Percentiles rank a stretch among this genome's conserved stretches.
These are phyloP conservation scores for Tinea pellionella DNA, from an alignment of 2,888 invertebrate species.

Conservation along the genomic window DNA sequence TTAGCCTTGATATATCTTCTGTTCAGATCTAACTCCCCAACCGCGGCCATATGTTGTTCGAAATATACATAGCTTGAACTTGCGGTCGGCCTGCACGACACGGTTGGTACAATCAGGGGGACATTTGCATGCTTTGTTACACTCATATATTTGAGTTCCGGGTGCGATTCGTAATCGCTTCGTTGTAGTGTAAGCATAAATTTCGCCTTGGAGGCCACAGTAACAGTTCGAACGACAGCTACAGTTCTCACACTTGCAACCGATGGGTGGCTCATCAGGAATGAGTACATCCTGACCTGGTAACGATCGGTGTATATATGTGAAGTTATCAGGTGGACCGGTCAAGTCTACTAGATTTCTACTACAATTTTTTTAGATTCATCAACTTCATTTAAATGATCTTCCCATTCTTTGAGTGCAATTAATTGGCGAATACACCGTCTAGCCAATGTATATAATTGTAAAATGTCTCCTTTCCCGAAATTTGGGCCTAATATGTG, in stretches of 20 bases:
- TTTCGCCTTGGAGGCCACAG: too few species aligned
- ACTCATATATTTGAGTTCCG: too few species aligned
- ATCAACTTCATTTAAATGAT: constrained; percentile 77
- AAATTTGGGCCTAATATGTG: too few species aligned
- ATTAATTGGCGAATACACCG: constrained; percentile 71
- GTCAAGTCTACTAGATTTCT: constrained; percentile 85
- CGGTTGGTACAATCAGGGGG: constrained; percentile 83
- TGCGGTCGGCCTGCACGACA: constrained; percentile 86
- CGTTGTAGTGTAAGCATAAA: too few species aligned
- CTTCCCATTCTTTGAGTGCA: constrained; percentile 78
- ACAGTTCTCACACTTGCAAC: constrained; percentile 80
- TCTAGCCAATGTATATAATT: constrained; percentile 54
- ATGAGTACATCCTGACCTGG: constrained; percentile 77
- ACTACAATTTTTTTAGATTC: constrained; percentile 76
- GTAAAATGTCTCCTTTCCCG: constrained; percentile 53
- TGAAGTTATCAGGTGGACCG: constrained; percentile 82
- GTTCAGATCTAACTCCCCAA: constrained; percentile 85
- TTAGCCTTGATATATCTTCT: constrained; percentile 79
- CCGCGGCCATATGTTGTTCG: constrained; percentile 89
- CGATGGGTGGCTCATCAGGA: constrained; percentile 81
- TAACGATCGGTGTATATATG: constrained; percentile 85
- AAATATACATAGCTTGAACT: constrained; percentile 83
- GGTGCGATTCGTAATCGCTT: too few species aligned
- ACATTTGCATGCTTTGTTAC: too few species aligned
- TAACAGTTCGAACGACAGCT: constrained; percentile 63